These are phyloP conservation scores for Nettapus auritus DNA, from an alignment of 2,113 vertebrate genomes.

Conservation along the genomic window DNA sequence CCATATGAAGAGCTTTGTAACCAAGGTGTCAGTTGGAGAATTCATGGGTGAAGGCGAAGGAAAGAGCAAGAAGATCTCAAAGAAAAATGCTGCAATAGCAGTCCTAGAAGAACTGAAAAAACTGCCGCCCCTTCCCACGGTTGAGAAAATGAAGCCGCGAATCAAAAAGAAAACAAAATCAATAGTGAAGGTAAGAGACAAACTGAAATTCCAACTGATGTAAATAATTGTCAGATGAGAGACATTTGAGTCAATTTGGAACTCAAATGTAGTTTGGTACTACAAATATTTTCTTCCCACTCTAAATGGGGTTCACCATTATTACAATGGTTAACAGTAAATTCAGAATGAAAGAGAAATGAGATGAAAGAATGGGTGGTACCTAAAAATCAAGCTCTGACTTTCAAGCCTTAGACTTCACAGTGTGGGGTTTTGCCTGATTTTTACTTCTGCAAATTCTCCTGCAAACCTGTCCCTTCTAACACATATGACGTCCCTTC, in stretches of 20 bases:
- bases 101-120: constrained; percentile 91
- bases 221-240: neutral
- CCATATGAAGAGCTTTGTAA: constrained; percentile 97
- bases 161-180: constrained; percentile 99
- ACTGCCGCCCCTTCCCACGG: constrained; percentile 88
- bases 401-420: neutral
- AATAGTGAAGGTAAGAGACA: constrained; percentile 88
- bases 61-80: constrained; percentile 98
- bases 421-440: neutral
- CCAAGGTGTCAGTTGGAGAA: constrained; percentile 91
- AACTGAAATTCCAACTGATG: neutral
- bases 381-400: neutral
- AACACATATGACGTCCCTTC: neutral
- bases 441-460: neutral
- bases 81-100: constrained; percentile 93
- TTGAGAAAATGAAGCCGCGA: constrained; percentile 92
- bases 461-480: neutral
- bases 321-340: neutral
- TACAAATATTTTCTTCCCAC: neutral
- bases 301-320: neutral
- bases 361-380: neutral
- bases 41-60: constrained; percentile 95
- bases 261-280: neutral
- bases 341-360: neutral
- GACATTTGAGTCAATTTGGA: neutral